Percentiles rank a stretch among this genome's conserved stretches.
phyloP scores from a whole-genome alignment of 2,797 vertebrate species.

The Orientallactaga sibirica region DNA sequence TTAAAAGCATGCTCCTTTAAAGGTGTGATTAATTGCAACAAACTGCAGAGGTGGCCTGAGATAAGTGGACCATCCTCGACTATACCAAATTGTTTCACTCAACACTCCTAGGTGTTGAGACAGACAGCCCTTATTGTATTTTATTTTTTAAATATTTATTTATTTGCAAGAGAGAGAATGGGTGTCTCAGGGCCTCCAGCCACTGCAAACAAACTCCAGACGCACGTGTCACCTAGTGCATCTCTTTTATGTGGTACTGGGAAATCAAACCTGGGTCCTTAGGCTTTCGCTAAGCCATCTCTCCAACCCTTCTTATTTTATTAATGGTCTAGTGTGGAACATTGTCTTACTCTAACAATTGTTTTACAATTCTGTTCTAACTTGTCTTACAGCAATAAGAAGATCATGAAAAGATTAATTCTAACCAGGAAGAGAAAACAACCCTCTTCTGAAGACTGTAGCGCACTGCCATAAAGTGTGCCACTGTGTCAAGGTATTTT shows the following conservation, averaged over 20 bases:
- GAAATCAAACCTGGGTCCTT: too few relatives aligned
- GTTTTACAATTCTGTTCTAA: conserved; percentile 37
- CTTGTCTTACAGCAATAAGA: conserved; percentile 75
- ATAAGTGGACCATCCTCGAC: background rate
- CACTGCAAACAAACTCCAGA: too few relatives aligned
- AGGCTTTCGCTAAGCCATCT: too few relatives aligned
- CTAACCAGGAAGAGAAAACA: background rate
- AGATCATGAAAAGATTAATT: conserved; percentile 64
- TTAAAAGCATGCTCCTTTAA: too few relatives aligned
- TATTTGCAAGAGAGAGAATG: too few relatives aligned
- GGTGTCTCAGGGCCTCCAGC: too few relatives aligned
- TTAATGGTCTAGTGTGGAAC: background rate
- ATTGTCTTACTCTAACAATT: background rate
- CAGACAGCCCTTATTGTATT: background rate
- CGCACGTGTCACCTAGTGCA: too few relatives aligned
- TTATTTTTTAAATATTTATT: background rate
- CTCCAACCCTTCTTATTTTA: background rate
- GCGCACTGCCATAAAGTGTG: background rate
- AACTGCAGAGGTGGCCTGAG: background rate
- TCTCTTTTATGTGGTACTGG: too few relatives aligned
- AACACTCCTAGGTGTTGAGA: background rate
- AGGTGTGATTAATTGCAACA: background rate
- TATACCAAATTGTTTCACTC: background rate
- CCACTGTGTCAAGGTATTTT: background rate
- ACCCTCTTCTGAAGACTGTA: background rate